Base-by-base conservation (phyloP, 2,888 invertebrate species). In the Mylabris sibirica region DNA sequence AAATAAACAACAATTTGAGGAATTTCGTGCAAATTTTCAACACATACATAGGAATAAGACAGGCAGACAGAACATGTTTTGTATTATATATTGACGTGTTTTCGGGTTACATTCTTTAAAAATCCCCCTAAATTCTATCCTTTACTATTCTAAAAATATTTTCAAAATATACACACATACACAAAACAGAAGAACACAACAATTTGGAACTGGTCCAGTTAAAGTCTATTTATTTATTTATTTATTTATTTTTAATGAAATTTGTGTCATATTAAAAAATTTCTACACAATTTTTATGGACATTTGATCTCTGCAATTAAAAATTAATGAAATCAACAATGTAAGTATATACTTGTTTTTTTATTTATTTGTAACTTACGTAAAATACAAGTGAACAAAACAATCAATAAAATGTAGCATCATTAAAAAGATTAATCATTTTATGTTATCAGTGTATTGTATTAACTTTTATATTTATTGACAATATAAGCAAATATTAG, bases 151-250 rank as follows among this genome's bases (percentile, higher is more conserved):
- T 14, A 41, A 41, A 4, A 41, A 41, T 41, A n/a, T 14, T 14
- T 41, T 3, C n/a, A 41, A 14, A 14, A 30, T 2, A 30, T 4
- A 11, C 35, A 35, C 3, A 35, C 2, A 8, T 8, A 35, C 3
- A 41, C n/a, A 69, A 69, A 66, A 73, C 66, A 68, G 63, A 69
- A 73, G 72, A 74, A 76, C 22, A 53, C 20, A 63, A 49, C 64
- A 59, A 72, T 74, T 74, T 76, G 76, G 76, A 76, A 72, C 68
- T 63, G 66, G 64, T 75, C 75, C 76, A 76, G 72, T 73, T 69
- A 72, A 63, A 72, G 67, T 65, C 61, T 64, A 71, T 70, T 68
- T 72, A 70, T 72, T 73, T n/a, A n/a, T n/a, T n/a, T n/a, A n/a
- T 71, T 67, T 68, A 72, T 41, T n/a, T 3, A 5, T 41, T 41